phyloP scores from a whole-genome alignment of 2,797 vertebrate species.

The Neosilurus hyrtlii region DNA sequence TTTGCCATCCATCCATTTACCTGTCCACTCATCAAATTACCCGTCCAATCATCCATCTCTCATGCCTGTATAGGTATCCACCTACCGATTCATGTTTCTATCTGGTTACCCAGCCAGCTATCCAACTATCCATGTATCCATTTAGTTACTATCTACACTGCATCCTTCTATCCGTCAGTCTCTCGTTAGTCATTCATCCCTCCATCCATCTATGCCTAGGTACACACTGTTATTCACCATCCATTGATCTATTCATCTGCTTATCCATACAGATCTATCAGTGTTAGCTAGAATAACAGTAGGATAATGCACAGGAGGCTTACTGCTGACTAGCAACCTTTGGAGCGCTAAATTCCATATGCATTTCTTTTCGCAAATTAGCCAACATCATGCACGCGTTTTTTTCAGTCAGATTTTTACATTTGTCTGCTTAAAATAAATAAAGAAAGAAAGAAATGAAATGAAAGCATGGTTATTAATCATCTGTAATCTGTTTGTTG shows the following conservation, averaged over 20 bases:
- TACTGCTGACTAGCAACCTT: background rate
- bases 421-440: background rate
- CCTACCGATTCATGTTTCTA: background rate
- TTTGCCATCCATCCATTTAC: no score
- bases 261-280: background rate
- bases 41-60: no score
- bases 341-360: background rate
- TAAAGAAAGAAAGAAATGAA: background rate
- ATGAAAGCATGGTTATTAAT: background rate
- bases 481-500: background rate
- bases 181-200: background rate
- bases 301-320: background rate
- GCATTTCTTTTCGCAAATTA: background rate
- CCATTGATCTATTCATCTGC: background rate
- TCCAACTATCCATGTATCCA: background rate
- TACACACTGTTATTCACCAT: no score
- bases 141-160: no score
- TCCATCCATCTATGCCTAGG: background rate
- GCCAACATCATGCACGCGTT: background rate
- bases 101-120: no score
- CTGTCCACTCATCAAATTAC: no score
- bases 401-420: background rate
- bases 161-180: background rate
- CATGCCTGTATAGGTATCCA: background rate
- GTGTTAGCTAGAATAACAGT: background rate